Base-by-base conservation (phyloP, 2,113 vertebrate species). In the Paratilapia polleni region DNA sequence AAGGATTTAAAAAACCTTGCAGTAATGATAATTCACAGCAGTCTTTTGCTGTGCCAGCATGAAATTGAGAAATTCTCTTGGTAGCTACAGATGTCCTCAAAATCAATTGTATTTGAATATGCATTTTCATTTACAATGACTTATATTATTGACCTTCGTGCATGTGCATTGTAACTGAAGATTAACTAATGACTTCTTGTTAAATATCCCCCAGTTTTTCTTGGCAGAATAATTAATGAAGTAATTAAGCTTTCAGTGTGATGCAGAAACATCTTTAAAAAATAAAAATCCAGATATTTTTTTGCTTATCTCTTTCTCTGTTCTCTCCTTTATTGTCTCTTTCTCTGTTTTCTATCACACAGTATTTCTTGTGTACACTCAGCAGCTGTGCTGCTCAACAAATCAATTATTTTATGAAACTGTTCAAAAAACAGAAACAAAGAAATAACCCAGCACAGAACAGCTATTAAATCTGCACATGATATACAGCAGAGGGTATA, bases 101-200 rank as follows among this genome's bases (percentile, higher is more conserved):
- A 86, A 86, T 75, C 77, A 83, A 54, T 75, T 87, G 86, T 88
- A 64, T 93, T 76, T 86, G 78, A 77, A 87, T 77, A 78, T 88
- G 87, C 66, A 79, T 92, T 88, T 91, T n/a, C 80, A 91, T 91
- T 93, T 89, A 64, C 82, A 92, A 91, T 79, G 87, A 92, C 91
- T 94, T 91, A 87, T 85, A 74, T 85, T 85, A 84, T 89, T 94
- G 94, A 95, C 92, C 94, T 94, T 91, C 68, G 47, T 88, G 90
- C 77, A 75, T 74, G 80, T 84, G 86, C 81, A 86, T 93, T 93
- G 77, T 95, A 94, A 91, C 84, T 86, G 82, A 93, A 93, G 90
- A 94, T 93, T 91, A 93, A 92, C 91, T 94, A 93, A 96, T 93
- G 92, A 89, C 89, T 92, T 58, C 92, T 91, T 92, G 91, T 95